Conservation (phyloP, 30 jellyfish, hydroid and myxozoan genomes). For the Chironex yamaguchii region DNA sequence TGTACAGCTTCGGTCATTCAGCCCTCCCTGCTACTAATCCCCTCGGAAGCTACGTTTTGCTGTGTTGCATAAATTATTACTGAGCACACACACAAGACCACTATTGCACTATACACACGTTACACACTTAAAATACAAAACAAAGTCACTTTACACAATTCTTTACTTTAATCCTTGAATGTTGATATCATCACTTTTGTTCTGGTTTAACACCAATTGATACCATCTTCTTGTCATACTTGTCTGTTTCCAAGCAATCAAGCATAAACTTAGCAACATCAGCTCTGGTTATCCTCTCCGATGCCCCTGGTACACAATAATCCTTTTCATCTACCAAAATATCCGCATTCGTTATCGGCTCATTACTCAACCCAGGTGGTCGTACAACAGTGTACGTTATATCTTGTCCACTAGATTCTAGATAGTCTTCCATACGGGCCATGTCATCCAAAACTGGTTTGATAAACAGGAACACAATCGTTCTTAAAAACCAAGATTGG, state of each 20-base stretch:
- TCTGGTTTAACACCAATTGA: slow-evolving; percentile 62
- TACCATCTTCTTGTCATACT: slow-evolving; percentile 20
- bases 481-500: too few relatives aligned
- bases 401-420: slow-evolving; percentile 5
- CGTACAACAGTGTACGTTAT: slow-evolving; percentile 37
- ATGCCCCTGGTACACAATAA: slow-evolving; percentile 31
- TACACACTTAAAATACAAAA: too few relatives aligned
- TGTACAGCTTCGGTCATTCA: too few relatives aligned
- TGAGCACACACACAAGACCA: too few relatives aligned
- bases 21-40: too few relatives aligned
- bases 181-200: too few relatives aligned
- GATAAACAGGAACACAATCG: slow-evolving; percentile 24
- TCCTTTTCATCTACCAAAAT: background rate
- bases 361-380: slow-evolving; percentile 27
- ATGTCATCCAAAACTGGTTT: slow-evolving; percentile 23
- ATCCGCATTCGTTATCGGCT: slow-evolving; percentile 16
- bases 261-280: slow-evolving; percentile 67
- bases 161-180: too few relatives aligned
- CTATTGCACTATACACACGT: too few relatives aligned
- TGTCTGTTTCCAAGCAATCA: slow-evolving; percentile 7
- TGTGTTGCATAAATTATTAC: too few relatives aligned
- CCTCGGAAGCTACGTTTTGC: too few relatives aligned
- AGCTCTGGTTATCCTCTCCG: background rate
- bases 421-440: slow-evolving; percentile 43
- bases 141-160: too few relatives aligned